phyloP scores from a whole-genome alignment of 2,113 vertebrate species.

The Tychaedon coryphoeus region DNA sequence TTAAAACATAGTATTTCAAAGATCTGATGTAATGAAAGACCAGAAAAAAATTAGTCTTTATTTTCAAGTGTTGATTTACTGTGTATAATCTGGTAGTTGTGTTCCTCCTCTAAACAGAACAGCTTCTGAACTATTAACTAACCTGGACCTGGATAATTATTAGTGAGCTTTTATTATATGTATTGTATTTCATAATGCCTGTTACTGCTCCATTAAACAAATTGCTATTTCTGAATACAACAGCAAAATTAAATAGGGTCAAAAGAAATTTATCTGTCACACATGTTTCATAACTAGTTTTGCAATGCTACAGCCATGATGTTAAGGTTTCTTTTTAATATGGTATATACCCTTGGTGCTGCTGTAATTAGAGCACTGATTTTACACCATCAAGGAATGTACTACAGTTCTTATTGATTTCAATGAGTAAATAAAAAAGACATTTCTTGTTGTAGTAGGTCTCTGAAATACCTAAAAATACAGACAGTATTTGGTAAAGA shows the following conservation, averaged over 20 bases:
- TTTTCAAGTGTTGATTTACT: not conserved
- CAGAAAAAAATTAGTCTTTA: not conserved
- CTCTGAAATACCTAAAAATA: not conserved
- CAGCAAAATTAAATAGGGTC: not conserved
- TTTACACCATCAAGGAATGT: not conserved
- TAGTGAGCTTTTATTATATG: not conserved
- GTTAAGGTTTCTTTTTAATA: not conserved
- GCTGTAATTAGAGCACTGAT: not conserved
- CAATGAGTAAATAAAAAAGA: not conserved
- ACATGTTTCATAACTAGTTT: not conserved
- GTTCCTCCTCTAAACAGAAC: not conserved
- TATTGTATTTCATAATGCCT: not conserved
- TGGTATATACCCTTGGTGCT: not conserved
- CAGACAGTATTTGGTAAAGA: not conserved
- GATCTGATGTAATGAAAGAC: not conserved
- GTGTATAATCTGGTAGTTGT: not conserved
- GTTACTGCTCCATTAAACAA: not conserved
- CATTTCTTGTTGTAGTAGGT: not conserved
- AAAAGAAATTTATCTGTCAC: not conserved
- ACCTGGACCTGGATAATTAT: not conserved
- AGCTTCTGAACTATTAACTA: not conserved
- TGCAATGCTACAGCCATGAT: not conserved
- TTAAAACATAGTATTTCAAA: not conserved
- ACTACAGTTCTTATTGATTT: not conserved
- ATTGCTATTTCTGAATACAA: not conserved